Percentiles rank a stretch among this genome's conserved stretches.
Evolutionary conservation across 2,888 invertebrate genomes (phyloP).

Genomic region (Tryphoninae sp.): DNA sequence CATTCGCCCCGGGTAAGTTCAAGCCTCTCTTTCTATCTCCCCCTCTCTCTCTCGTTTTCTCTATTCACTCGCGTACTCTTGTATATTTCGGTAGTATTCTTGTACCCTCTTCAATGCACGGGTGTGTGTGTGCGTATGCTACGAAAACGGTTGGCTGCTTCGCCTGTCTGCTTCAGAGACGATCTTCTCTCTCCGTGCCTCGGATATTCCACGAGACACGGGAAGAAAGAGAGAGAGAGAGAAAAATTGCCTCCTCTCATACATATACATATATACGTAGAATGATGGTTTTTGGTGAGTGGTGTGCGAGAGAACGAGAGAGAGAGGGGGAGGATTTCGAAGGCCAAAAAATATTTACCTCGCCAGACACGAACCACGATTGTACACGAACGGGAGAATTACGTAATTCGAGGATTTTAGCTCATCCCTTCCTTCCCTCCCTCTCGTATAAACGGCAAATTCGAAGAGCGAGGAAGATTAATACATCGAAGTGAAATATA

Average conservation of each 20-base stretch:
- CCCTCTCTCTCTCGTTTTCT: constrained; percentile 32
- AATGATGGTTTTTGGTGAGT: neutral
- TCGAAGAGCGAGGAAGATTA: constrained; percentile 5
- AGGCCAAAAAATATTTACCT: constrained; percentile 69
- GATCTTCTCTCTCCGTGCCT: constrained; percentile 35
- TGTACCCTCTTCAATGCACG: neutral
- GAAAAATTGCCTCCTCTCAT: constrained; percentile 21
- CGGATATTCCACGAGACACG: constrained; percentile 43
- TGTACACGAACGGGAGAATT: constrained; percentile 65
- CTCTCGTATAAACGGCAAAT: neutral
- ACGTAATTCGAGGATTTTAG: constrained; percentile 74
- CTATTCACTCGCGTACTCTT: constrained; percentile 38
- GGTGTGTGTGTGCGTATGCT: constrained; percentile 22
- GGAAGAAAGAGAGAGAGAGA: constrained; percentile 14
- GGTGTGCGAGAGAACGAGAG: constrained; percentile 12
- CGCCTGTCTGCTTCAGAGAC: constrained; percentile 52
- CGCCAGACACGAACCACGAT: constrained; percentile 64
- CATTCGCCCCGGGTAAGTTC: constrained; percentile 57
- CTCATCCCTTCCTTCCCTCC: constrained; percentile 58
- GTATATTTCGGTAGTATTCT: constrained; percentile 46
- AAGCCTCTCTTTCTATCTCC: constrained; percentile 35
- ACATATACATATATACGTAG: neutral
- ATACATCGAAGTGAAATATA: constrained; percentile 40
- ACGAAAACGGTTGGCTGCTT: constrained; percentile 49
- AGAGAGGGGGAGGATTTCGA: constrained; percentile 34